phyloP scores from a whole-genome alignment of 2,888 invertebrate genomes.

The Dryomyza anilis region DNA sequence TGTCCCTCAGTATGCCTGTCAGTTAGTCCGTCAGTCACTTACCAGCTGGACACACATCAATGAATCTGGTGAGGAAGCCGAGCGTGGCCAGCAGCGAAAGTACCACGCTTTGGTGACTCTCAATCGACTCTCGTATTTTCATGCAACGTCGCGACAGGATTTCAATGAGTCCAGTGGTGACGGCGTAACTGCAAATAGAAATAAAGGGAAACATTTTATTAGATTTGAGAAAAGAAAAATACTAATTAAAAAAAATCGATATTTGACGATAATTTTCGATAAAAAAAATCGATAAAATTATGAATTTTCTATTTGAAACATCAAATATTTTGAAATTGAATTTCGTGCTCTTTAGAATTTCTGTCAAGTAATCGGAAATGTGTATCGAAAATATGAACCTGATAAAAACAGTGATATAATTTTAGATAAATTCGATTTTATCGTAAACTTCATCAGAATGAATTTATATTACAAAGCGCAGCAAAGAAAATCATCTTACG shows the following conservation, averaged over 20 bases:
- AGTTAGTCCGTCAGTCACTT: constrained; percentile 36
- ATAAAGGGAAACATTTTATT: not conserved
- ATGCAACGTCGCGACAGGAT: constrained; percentile 74
- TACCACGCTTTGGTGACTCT: constrained; percentile 59
- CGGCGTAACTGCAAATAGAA: constrained; percentile 70
- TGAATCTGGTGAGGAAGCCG: constrained; percentile 59
- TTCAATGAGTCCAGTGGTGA: constrained; percentile 80
- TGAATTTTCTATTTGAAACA: not conserved
- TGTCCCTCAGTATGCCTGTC: no score
- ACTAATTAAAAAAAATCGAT: not conserved
- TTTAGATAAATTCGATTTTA: no score
- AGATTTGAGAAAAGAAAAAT: not conserved
- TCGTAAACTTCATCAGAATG: no score
- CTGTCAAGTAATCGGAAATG: no score
- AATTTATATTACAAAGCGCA: no score
- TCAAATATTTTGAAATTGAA: not conserved
- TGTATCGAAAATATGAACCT: no score
- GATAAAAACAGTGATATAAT: no score
- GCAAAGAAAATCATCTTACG: no score
- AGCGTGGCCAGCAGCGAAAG: constrained; percentile 59
- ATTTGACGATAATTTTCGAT: not conserved
- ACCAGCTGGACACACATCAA: constrained; percentile 60
- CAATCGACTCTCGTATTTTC: constrained; percentile 70
- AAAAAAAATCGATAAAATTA: not conserved
- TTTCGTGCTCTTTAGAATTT: not conserved